These are phyloP conservation scores for Natrix natrix DNA, from an alignment of 2,797 vertebrate genomes.

Conservation along the genomic window DNA sequence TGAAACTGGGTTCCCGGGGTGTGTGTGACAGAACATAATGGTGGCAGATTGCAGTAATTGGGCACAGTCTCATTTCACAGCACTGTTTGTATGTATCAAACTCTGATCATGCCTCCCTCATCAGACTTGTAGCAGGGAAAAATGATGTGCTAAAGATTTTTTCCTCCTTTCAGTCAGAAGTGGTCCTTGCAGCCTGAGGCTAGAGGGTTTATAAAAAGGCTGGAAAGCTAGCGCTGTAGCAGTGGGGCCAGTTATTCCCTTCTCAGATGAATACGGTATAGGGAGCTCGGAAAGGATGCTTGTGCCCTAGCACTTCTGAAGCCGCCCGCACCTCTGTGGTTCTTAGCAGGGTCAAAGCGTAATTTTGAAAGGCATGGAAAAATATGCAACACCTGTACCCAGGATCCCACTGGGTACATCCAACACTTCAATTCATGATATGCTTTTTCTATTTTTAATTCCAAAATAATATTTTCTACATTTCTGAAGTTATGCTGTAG, in stretches of 20 bases:
- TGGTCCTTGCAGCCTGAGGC: conserved; percentile 31
- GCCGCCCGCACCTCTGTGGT: neutral
- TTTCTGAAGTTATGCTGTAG: neutral
- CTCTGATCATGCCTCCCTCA: conserved; percentile 19
- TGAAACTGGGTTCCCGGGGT: neutral
- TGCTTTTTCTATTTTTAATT: neutral
- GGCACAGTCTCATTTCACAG: conserved; percentile 29
- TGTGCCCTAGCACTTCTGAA: neutral
- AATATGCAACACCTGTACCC: neutral
- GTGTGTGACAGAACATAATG: conserved; percentile 24
- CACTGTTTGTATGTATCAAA: conserved; percentile 10
- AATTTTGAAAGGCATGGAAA: neutral
- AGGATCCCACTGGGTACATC: neutral
- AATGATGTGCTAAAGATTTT: conserved; percentile 35
- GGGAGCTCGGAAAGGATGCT: neutral
- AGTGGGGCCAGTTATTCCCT: conserved; percentile 21
- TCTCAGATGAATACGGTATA: conserved; percentile 1
- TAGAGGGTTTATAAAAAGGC: conserved; percentile 31
- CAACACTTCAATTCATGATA: neutral
- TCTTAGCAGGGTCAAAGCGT: neutral
- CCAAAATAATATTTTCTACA: neutral
- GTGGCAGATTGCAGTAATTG: conserved; percentile 13
- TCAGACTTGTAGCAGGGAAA: conserved; percentile 16
- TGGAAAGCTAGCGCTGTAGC: conserved; percentile 15
- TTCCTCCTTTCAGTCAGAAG: conserved; percentile 23